These are phyloP conservation scores for Polydesmus complanatus DNA, from an alignment of 2,888 invertebrate genomes.

Conservation along the genomic window DNA sequence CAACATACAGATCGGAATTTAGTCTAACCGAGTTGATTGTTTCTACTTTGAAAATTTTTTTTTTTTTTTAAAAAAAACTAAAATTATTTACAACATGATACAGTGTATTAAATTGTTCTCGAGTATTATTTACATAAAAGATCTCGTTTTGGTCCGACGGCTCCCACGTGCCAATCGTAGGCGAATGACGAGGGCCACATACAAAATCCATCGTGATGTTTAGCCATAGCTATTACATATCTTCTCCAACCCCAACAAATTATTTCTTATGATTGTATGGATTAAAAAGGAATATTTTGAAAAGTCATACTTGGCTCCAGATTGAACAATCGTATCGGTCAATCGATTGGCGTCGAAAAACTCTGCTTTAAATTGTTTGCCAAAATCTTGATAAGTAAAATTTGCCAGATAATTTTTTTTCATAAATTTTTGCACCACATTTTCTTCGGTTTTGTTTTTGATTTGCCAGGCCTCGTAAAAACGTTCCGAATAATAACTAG, in stretches of 20 bases:
- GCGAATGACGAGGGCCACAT: conserved; percentile 67
- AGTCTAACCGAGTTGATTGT: not conserved
- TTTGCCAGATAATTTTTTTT: conserved; percentile 10
- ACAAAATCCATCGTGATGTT: conserved; percentile 77
- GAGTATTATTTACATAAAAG: conserved; percentile 44
- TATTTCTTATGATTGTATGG: too few relatives aligned
- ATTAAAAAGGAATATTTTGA: not conserved
- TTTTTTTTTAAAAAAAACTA: too few relatives aligned
- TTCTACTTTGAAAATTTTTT: too few relatives aligned
- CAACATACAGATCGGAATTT: not conserved
- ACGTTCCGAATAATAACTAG: conserved; percentile 77
- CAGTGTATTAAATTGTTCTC: not conserved
- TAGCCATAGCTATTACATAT: conserved; percentile 68
- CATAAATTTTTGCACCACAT: conserved; percentile 13
- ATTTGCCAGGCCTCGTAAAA: conserved; percentile 75
- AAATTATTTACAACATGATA: not conserved
- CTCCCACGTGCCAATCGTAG: conserved; percentile 71
- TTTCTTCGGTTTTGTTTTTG: conserved; percentile 28
- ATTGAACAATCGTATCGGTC: conserved; percentile 63
- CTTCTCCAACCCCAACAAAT: too few relatives aligned
- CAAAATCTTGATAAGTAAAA: conserved; percentile 16
- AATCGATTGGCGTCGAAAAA: conserved; percentile 71
- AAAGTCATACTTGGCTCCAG: conserved; percentile 63
- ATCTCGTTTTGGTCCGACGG: conserved; percentile 62
- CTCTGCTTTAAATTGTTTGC: conserved; percentile 64